Evolutionary conservation across 2,113 vertebrate species (phyloP).

Genomic region (Sorex fumeus): DNA sequence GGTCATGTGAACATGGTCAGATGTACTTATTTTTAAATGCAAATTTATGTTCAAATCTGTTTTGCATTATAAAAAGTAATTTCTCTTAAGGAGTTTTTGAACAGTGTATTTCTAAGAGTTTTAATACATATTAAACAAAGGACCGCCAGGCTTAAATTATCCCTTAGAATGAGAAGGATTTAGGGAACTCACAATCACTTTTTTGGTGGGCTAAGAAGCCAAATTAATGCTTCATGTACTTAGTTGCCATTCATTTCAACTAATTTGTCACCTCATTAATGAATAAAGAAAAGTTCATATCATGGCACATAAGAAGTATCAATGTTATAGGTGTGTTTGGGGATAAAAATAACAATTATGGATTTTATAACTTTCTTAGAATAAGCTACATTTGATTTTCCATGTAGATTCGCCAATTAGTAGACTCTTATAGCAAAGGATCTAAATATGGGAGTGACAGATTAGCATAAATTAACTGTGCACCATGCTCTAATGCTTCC

Average conservation of each 20-base stretch:
- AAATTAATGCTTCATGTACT: conserved; percentile 51
- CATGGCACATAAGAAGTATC: conserved; percentile 4
- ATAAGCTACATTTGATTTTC: conserved; percentile 43
- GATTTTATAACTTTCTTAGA: conserved; percentile 29
- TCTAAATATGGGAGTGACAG: conserved; percentile 14
- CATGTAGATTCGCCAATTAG: conserved; percentile 27
- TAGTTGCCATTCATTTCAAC: conserved; percentile 34
- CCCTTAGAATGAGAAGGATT: conserved; percentile 25
- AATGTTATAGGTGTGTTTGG: conserved; percentile 20
- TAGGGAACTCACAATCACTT: conserved; percentile 38
- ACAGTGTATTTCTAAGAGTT: conserved; percentile 40
- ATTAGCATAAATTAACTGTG: conserved; percentile 58
- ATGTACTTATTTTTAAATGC: conserved; percentile 53
- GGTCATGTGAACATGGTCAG: not conserved
- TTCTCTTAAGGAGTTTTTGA: conserved; percentile 59
- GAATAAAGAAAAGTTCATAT: conserved; percentile 11
- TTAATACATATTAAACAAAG: conserved; percentile 65
- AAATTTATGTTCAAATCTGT: conserved; percentile 62
- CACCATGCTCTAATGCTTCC: not conserved
- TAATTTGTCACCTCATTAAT: conserved; percentile 52
- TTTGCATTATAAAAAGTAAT: conserved; percentile 68
- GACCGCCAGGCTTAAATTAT: conserved; percentile 36
- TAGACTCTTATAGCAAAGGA: conserved; percentile 58
- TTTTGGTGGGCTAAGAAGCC: conserved; percentile 49
- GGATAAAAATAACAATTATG: conserved; percentile 45